Conservation (phyloP, 2,888 invertebrate genomes). For the Cephonodes hylas region DNA sequence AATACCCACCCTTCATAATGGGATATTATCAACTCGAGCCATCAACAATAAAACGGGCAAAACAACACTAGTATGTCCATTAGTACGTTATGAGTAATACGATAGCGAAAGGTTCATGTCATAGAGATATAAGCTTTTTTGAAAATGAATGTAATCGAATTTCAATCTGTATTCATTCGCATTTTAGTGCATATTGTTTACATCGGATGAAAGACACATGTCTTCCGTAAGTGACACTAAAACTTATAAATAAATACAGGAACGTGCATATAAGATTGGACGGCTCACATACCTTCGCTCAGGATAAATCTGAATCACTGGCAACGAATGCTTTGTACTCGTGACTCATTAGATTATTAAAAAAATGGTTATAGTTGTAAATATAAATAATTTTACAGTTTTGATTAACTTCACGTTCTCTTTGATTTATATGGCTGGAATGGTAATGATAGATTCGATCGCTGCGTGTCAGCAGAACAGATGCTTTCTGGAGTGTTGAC, state of each 20-base stretch:
- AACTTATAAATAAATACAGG: slow-evolving; percentile 1
- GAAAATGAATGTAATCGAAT: not conserved
- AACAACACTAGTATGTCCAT: not conserved
- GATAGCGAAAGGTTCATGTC: not conserved
- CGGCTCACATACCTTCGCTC: not conserved
- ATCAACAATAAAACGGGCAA: not conserved
- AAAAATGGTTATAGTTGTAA: not conserved
- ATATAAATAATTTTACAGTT: not conserved
- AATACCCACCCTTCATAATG: not conserved
- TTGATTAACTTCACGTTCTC: not conserved
- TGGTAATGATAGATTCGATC: not conserved
- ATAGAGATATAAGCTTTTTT: not conserved
- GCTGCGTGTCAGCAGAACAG: not conserved
- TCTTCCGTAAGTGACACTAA: not conserved
- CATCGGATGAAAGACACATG: not conserved
- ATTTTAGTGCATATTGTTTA: not conserved
- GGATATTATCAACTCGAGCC: not conserved
- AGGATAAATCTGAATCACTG: slow-evolving; percentile 6
- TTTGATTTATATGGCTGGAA: not conserved
- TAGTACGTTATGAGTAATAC: not conserved
- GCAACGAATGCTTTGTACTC: not conserved
- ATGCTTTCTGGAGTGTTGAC: slow-evolving; percentile 6
- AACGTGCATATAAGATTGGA: not conserved
- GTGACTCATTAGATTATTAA: not conserved
- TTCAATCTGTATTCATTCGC: not conserved